Evolutionary conservation across 2,797 vertebrate genomes (phyloP).

Genomic region (Corythornis leucogaster): DNA sequence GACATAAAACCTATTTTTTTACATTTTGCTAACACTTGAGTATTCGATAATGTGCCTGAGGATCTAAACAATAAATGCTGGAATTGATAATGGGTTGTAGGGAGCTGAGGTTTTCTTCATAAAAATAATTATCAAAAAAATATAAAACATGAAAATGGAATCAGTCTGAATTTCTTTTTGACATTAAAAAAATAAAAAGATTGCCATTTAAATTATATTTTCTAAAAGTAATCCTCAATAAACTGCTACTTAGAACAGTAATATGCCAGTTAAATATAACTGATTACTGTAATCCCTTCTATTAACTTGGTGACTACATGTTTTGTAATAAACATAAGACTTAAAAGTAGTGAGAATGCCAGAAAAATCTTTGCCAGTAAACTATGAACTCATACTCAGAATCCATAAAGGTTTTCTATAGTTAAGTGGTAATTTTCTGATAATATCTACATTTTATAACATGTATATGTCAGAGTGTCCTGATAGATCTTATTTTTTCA

Average conservation of each 20-base stretch:
- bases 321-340: neutral
- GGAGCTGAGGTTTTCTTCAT: neutral
- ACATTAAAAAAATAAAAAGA: neutral
- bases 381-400: neutral
- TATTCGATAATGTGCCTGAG: neutral
- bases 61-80: neutral
- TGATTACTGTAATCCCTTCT: neutral
- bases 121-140: neutral
- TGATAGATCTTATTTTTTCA: neutral
- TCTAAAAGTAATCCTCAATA: neutral
- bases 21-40: neutral
- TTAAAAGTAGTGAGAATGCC: neutral
- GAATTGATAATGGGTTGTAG: neutral
- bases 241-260: neutral
- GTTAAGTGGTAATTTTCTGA: neutral
- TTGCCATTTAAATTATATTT: conserved; percentile 1
- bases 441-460: neutral
- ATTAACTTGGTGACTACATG: neutral
- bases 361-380: neutral
- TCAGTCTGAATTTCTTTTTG: neutral
- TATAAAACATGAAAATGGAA: neutral
- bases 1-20: neutral
- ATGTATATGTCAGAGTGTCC: neutral
- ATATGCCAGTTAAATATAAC: neutral
- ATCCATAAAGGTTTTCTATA: neutral